A percentile compares a stretch with the other conserved stretches of the same genome.
Evolutionary conservation across 2,113 vertebrate species (phyloP).

Genomic region (Condylura cristata): DNA sequence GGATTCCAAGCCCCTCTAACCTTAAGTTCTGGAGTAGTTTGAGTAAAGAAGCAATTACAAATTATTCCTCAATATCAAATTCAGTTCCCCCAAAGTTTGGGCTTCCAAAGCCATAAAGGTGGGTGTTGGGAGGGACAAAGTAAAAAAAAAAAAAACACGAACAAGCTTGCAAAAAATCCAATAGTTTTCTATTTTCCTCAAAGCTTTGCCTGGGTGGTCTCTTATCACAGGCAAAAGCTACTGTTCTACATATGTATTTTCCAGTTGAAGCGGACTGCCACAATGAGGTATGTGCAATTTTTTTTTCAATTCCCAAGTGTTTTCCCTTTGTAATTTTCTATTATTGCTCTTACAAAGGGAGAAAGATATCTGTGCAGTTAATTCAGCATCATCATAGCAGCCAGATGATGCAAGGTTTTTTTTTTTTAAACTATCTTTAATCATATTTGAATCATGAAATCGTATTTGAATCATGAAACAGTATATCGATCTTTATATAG

Average conservation of each 20-base stretch:
- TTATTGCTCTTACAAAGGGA: neutral
- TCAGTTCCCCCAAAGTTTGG: neutral
- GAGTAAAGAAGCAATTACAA: neutral
- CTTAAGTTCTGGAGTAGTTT: no score
- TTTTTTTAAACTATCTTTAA: no score
- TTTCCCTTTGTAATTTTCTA: neutral
- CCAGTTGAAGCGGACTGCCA: neutral
- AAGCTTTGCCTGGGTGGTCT: neutral
- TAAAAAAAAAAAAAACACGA: neutral
- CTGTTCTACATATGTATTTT: neutral
- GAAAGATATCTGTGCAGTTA: neutral
- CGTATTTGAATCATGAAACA: neutral
- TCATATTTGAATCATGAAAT: neutral
- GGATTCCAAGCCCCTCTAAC: neutral
- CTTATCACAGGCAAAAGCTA: neutral
- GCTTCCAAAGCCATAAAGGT: neutral
- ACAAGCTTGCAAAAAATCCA: no score
- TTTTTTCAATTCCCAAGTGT: neutral
- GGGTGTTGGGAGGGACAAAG: neutral
- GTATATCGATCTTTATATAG: no score
- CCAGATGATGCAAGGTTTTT: neutral
- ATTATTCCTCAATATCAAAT: neutral
- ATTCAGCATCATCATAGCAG: neutral
- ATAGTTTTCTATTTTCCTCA: neutral
- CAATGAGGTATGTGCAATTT: neutral